Conservation (phyloP, 2,888 invertebrate species). For the Dichetophora obliterata region DNA sequence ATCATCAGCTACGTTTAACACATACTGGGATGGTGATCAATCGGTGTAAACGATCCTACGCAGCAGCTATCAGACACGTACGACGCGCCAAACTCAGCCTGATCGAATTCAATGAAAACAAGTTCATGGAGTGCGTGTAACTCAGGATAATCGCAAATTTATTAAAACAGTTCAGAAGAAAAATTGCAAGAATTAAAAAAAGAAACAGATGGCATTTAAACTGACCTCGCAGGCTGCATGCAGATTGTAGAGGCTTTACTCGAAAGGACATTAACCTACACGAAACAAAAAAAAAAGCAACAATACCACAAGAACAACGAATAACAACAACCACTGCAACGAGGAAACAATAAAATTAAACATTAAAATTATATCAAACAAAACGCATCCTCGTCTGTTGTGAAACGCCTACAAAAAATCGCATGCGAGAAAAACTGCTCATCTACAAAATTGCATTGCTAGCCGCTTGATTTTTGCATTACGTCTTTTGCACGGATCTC, state of each 20-base stretch:
- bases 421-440: conserved; percentile 9
- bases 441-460: not conserved
- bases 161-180: not conserved
- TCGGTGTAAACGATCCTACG: conserved; percentile 18
- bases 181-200: not conserved
- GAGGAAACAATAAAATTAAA: conserved; percentile 26
- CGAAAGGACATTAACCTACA: conserved; percentile 20
- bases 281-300: conserved; percentile 9
- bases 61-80: conserved; percentile 30
- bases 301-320: conserved; percentile 9
- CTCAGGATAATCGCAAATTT: not conserved
- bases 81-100: conserved; percentile 49
- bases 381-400: not conserved
- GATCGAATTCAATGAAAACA: conserved; percentile 52
- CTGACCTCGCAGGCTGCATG: not conserved
- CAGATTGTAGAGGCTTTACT: not conserved
- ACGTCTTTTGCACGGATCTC: not conserved
- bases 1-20: not conserved
- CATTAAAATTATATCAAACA: too few species aligned
- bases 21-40: conserved; percentile 30
- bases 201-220: not conserved
- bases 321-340: conserved; percentile 16
- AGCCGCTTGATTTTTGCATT: not conserved
- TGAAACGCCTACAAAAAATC: not conserved
- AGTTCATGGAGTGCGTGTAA: conserved; percentile 44